Evolutionary conservation across 2,888 invertebrate genomes (phyloP), one percentile per base, ranked within the genome.

Genomic region (Habroteleia sp.): DNA sequence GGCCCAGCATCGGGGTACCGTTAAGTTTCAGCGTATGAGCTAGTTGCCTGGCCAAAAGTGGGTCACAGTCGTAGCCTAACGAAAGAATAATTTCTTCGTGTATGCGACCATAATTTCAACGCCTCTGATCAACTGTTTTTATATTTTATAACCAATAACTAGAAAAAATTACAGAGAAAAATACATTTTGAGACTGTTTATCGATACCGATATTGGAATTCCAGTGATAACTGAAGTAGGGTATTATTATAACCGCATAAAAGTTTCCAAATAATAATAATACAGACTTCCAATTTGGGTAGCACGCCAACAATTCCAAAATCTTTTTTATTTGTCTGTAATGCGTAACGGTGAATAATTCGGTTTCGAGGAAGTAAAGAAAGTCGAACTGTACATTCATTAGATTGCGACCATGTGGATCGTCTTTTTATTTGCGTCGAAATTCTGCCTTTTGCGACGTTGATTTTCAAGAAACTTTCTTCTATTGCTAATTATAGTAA

Each of bases 51-150:
- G 69, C 74, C 80, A 80, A 83, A 87, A 85, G 87, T 88, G 75
- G 87, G 88, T 85, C 88, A 86, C 82, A 87, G 86, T 84, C 83
- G 80, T 83, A 84, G 85, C 84, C 84, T 82, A 86, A 86, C 85
- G 84, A 84, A 82, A 82, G 80, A 81, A 77, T 69, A 60, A 44
- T 69, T 73, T 81, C 77, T 77, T 81, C 79, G 77, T 82, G 27
- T 77, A 74, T 74, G 58, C 71, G 69, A 79, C 76, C 77, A 77
- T 77, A 58, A 77, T 79, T 79, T 78, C 69, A 13, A 16, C 42
- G 37, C 37, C 39, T 68, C 48, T 60, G 29, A 20, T 41, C 46
- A 33, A 46, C 65, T 20, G 62, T 65, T 48, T 58, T 63, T 41
- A 60, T 72, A 37, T 66, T 69, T 48, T 71, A 56, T 39, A 25